Conservation (phyloP, 2,797 vertebrate genomes). For the Danionella dracula region DNA sequence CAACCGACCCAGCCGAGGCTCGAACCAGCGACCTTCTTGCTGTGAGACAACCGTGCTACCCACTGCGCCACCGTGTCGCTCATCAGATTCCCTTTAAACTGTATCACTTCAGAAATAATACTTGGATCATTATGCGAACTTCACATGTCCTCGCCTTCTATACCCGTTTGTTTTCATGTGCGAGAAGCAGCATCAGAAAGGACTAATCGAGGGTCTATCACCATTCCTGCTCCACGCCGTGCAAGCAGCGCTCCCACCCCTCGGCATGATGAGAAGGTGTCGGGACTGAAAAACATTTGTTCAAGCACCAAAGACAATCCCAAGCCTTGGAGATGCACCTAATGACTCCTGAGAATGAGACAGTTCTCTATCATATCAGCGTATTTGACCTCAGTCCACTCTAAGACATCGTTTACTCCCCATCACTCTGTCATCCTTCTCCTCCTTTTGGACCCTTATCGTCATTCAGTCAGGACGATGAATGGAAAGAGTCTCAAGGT, state of each 20-base stretch:
- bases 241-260: conserved; percentile 52
- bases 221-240: conserved; percentile 58
- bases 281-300: conserved; percentile 74
- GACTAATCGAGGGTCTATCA: conserved; percentile 56
- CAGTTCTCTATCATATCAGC: conserved; percentile 54
- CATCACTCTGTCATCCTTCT: conserved; percentile 52
- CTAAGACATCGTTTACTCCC: conserved; percentile 6
- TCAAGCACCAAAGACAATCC: conserved; percentile 39
- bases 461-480: conserved; percentile 46
- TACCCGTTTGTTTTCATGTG: background rate
- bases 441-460: conserved; percentile 49
- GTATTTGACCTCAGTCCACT: conserved; percentile 44
- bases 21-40: too few relatives aligned
- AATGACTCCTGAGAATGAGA: conserved; percentile 67
- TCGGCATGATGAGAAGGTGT: conserved; percentile 81
- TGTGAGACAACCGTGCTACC: too few relatives aligned
- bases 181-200: background rate
- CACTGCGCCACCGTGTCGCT: too few relatives aligned
- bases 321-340: conserved; percentile 59
- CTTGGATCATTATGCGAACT: too few relatives aligned
- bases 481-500: conserved; percentile 47
- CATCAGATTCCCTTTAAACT: too few relatives aligned
- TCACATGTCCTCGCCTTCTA: too few relatives aligned
- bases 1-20: too few relatives aligned
- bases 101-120: too few relatives aligned